Evolutionary conservation across 2,797 vertebrate genomes (phyloP).

Genomic region (Paedocypris micromegethes): DNA sequence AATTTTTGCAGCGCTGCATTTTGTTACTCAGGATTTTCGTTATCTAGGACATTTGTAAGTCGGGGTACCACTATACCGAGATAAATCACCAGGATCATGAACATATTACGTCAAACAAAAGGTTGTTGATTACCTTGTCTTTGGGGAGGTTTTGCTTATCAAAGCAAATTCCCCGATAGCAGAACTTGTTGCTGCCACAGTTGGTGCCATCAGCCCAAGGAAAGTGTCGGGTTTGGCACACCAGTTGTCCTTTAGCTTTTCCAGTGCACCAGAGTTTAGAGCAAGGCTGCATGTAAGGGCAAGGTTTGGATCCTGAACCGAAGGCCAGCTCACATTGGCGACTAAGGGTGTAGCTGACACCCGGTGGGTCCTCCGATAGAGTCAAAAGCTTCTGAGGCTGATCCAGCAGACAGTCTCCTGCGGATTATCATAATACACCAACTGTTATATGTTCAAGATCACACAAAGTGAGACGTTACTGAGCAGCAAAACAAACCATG

Average conservation of each 20-base stretch:
- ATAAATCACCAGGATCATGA: too few species aligned
- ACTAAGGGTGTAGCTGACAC: conserved; percentile 77
- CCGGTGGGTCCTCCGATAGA: conserved; percentile 77
- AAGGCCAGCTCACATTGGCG: conserved; percentile 96
- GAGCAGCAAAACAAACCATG: conserved; percentile 77
- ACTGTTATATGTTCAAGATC: not conserved
- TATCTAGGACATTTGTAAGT: too few species aligned
- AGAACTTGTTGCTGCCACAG: conserved; percentile 82
- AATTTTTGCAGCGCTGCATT: too few species aligned
- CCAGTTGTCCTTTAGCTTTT: conserved; percentile 85
- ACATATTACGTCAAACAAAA: too few species aligned
- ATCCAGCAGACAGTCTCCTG: conserved; percentile 93
- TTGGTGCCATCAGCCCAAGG: conserved; percentile 96
- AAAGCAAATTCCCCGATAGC: conserved; percentile 79
- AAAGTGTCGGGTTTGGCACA: conserved; percentile 97
- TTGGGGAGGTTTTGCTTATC: conserved; percentile 69
- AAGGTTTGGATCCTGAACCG: conserved; percentile 86
- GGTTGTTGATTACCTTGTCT: conserved; percentile 68
- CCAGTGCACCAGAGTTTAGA: conserved; percentile 95
- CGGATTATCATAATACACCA: conserved; percentile 13
- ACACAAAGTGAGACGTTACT: not conserved
- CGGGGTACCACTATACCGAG: too few species aligned
- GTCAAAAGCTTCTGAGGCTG: conserved; percentile 83
- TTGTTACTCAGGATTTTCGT: too few species aligned
- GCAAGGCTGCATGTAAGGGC: conserved; percentile 91